Conservation (phyloP, 2,888 invertebrate species). For the Entomobrya proxima region DNA sequence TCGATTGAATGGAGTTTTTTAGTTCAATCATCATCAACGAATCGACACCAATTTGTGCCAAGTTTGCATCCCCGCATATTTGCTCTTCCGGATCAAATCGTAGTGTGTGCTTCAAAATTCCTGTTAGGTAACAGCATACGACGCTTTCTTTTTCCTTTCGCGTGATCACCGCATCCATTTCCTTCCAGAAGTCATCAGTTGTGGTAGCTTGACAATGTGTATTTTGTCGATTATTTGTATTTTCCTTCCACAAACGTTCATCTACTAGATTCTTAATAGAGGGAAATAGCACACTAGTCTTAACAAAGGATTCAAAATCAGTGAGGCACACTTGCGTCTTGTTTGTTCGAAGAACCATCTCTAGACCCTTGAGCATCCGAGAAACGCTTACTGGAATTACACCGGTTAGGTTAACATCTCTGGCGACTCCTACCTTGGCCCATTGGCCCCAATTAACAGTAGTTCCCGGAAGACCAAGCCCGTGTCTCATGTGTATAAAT, state of each 20-base stretch:
- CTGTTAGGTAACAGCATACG: slow-evolving; percentile 31
- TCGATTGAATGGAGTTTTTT: slow-evolving; percentile 39
- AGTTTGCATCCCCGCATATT: slow-evolving; percentile 18
- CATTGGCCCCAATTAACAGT: slow-evolving; percentile 57
- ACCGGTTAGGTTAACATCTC: background rate
- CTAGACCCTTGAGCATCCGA: background rate
- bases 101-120: slow-evolving; percentile 16
- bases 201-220: background rate
- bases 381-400: background rate
- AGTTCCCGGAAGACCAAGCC: slow-evolving; percentile 41
- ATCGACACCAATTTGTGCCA: slow-evolving; percentile 39
- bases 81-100: slow-evolving; percentile 37
- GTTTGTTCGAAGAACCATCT: slow-evolving; percentile 13
- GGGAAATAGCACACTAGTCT: background rate
- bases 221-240: background rate
- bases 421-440: background rate
- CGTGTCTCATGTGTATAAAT: slow-evolving; percentile 19
- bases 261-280: slow-evolving; percentile 29
- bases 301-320: background rate
- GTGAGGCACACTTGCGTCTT: slow-evolving; percentile 11
- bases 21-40: slow-evolving; percentile 46
- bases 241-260: background rate
- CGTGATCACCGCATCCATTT: slow-evolving; percentile 1
- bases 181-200: slow-evolving; percentile 47
- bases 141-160: slow-evolving; percentile 40